These are phyloP conservation scores for Allygus modestus DNA, from an alignment of 2,888 invertebrate genomes.

Conservation along the genomic window DNA sequence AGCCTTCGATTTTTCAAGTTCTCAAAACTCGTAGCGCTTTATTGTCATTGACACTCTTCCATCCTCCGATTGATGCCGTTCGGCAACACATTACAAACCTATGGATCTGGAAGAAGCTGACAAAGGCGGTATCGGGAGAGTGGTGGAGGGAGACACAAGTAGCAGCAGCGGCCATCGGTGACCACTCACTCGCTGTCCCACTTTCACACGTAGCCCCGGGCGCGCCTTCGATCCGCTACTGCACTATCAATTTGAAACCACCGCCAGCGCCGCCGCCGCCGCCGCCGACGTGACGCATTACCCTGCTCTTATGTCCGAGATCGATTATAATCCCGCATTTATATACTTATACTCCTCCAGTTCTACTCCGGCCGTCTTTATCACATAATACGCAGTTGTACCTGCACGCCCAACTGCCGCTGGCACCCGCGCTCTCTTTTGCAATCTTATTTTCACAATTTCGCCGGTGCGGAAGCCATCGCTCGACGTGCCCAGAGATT, in stretches of 20 bases:
- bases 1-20: too few species aligned
- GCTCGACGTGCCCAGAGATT: neutral
- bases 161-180: neutral
- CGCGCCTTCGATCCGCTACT: slow-evolving; percentile 46
- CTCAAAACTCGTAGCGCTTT: too few species aligned
- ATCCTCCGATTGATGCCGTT: too few species aligned
- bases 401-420: neutral
- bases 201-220: slow-evolving; percentile 39
- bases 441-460: slow-evolving; percentile 25
- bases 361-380: neutral
- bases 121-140: slow-evolving; percentile 14
- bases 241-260: slow-evolving; percentile 54
- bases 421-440: slow-evolving; percentile 3
- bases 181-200: slow-evolving; percentile 46
- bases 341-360: slow-evolving; percentile 9
- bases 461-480: slow-evolving; percentile 5
- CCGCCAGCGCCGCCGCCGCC: slow-evolving; percentile 23
- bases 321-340: slow-evolving; percentile 24
- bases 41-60: too few species aligned
- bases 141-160: neutral
- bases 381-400: slow-evolving; percentile 19
- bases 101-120: neutral
- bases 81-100: too few species aligned
- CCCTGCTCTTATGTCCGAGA: slow-evolving; percentile 28
- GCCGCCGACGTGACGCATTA: slow-evolving; percentile 19